Conservation (phyloP, 2,113 vertebrate species). For the Cyprinus carpio region DNA sequence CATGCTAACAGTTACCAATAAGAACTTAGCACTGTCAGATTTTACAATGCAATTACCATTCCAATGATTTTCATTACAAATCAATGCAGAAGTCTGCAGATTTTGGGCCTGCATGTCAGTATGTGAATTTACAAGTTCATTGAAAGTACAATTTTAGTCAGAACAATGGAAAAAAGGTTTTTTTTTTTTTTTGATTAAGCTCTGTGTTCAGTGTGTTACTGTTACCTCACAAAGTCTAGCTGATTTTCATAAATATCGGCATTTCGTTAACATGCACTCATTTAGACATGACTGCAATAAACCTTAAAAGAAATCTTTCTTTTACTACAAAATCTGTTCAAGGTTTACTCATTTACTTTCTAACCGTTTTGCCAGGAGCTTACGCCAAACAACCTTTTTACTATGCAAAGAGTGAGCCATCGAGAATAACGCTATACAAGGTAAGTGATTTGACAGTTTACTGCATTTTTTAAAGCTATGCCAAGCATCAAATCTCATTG, state of each 20-base stretch:
- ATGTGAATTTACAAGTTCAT: neutral
- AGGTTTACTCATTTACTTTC: neutral
- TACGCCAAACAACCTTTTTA: neutral
- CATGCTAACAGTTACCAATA: neutral
- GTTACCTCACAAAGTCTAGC: neutral
- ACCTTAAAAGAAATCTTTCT: neutral
- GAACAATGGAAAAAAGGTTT: neutral
- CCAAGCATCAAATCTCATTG: neutral
- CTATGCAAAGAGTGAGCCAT: neutral
- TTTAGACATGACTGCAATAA: neutral
- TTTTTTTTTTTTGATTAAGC: neutral
- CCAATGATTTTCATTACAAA: neutral
- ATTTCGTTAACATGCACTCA: neutral
- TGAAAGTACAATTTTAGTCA: neutral
- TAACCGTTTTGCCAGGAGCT: neutral
- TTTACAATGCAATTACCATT: neutral
- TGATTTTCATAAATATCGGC: neutral
- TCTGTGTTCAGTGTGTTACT: neutral
- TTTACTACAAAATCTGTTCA: neutral
- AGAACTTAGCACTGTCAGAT: neutral
- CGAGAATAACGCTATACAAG: neutral
- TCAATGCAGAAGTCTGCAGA: neutral
- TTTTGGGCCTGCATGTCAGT: neutral
- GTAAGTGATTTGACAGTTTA: constrained; percentile 1
- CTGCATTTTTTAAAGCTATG: neutral